Evolutionary conservation across 2,888 invertebrate genomes (phyloP).

Genomic region (Eurytoma californica): DNA sequence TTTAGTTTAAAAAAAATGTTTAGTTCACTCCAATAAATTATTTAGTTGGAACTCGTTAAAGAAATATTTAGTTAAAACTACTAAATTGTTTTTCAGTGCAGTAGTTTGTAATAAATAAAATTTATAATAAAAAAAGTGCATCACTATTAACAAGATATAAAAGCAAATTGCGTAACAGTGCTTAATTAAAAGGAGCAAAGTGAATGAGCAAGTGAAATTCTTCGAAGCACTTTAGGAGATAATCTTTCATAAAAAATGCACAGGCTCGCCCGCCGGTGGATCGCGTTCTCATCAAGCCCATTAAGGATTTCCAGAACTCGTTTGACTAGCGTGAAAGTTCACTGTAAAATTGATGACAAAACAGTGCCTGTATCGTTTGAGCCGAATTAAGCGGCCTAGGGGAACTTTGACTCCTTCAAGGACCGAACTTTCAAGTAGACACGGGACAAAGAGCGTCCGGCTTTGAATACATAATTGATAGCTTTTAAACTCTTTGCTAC

Average conservation of each 20-base stretch:
- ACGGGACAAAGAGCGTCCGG: conserved; percentile 3
- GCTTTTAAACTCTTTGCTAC: conserved; percentile 19
- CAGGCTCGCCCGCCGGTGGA: conserved; percentile 5
- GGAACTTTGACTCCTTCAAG: conserved; percentile 22
- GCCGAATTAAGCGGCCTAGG: conserved; percentile 7
- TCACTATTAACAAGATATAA: too few species aligned
- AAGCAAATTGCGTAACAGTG: too few species aligned
- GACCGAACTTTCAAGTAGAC: conserved; percentile 5
- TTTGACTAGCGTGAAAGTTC: conserved; percentile 32
- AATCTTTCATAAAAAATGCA: conserved; percentile 14
- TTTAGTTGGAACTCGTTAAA: too few species aligned
- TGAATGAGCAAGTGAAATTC: too few species aligned
- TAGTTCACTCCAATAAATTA: too few species aligned
- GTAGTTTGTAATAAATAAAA: too few species aligned
- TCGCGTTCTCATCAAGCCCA: conserved; percentile 12
- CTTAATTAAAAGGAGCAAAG: too few species aligned
- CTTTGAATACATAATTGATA: conserved; percentile 27
- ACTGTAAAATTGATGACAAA: conserved; percentile 38
- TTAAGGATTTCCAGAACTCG: conserved; percentile 35
- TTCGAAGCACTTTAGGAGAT: too few species aligned
- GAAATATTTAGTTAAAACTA: too few species aligned
- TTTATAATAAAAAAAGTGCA: too few species aligned
- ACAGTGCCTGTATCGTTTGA: conserved; percentile 7
- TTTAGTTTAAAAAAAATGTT: too few species aligned
- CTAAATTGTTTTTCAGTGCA: too few species aligned